Conservation (phyloP, 2,797 vertebrate species). For the Thalassophryne amazonica region DNA sequence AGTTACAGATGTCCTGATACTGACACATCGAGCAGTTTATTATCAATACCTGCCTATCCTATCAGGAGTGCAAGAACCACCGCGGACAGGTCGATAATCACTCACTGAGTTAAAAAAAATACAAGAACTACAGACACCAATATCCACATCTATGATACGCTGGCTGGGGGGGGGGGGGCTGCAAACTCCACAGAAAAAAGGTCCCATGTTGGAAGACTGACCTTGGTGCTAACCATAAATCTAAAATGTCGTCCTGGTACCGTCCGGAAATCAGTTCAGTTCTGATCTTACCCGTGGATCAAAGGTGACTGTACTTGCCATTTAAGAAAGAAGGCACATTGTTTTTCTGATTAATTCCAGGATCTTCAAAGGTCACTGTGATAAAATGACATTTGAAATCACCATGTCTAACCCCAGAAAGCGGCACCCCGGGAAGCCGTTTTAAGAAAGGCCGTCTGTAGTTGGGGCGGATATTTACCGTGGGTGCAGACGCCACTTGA, state of each 20-base stretch:
- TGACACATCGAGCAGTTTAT: too few species aligned
- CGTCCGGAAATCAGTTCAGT: slow-evolving; percentile 1
- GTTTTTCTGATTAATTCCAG: slow-evolving; percentile 66
- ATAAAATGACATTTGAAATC: slow-evolving; percentile 75
- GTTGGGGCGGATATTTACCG: slow-evolving; percentile 21
- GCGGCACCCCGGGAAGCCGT: slow-evolving; percentile 40
- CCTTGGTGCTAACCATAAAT: too few species aligned
- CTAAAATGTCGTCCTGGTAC: slow-evolving; percentile 1
- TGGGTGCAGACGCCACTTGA: slow-evolving; percentile 30
- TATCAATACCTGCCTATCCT: too few species aligned
- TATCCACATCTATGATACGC: too few species aligned
- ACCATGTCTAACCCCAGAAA: slow-evolving; percentile 47
- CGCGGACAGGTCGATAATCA: too few species aligned
- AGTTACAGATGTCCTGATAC: too few species aligned
- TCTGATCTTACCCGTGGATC: slow-evolving; percentile 30
- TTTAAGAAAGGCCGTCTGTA: slow-evolving; percentile 27
- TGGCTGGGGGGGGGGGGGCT: too few species aligned
- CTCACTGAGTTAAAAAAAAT: too few species aligned
- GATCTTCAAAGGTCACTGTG: slow-evolving; percentile 66
- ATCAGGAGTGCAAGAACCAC: too few species aligned
- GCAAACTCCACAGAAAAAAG: too few species aligned
- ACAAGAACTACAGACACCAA: too few species aligned
- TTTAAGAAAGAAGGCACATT: slow-evolving; percentile 48
- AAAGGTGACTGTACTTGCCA: slow-evolving; percentile 62
- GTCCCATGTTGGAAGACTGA: too few species aligned